phyloP scores from a whole-genome alignment of 2,888 invertebrate species.

The Allolobophora icterica region DNA sequence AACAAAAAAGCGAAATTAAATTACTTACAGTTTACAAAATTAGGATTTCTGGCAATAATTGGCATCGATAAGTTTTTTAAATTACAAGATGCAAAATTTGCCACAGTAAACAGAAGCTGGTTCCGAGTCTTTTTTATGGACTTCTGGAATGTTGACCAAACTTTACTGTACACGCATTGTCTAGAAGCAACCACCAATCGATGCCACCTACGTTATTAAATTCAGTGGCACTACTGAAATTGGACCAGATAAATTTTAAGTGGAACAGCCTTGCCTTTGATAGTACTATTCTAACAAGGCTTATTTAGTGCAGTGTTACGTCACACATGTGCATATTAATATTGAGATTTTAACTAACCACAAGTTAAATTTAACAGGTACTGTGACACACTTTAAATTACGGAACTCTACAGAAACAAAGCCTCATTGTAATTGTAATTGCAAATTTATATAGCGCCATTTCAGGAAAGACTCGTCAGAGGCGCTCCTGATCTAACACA shows the following conservation, averaged over 20 bases:
- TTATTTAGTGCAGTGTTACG: neutral
- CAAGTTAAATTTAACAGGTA: neutral
- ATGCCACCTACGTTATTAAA: too few relatives aligned
- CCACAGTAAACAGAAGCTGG: neutral
- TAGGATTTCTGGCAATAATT: neutral
- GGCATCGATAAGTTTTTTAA: neutral
- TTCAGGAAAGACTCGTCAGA: too few relatives aligned
- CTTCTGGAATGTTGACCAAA: neutral
- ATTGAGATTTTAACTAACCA: neutral
- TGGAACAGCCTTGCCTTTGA: neutral
- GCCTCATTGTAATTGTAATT: too few relatives aligned
- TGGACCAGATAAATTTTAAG: neutral
- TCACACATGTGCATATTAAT: neutral
- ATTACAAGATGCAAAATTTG: neutral
- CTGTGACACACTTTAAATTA: neutral
- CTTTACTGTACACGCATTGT: neutral
- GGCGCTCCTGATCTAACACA: too few relatives aligned
- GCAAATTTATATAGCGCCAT: too few relatives aligned
- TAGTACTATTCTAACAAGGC: neutral
- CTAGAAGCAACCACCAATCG: too few relatives aligned
- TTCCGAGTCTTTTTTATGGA: neutral
- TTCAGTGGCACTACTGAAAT: neutral
- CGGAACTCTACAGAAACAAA: neutral
- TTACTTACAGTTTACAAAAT: neutral
- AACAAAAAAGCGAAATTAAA: neutral